Conservation (phyloP, 2,888 invertebrate genomes). For the Hypena proboscidalis region DNA sequence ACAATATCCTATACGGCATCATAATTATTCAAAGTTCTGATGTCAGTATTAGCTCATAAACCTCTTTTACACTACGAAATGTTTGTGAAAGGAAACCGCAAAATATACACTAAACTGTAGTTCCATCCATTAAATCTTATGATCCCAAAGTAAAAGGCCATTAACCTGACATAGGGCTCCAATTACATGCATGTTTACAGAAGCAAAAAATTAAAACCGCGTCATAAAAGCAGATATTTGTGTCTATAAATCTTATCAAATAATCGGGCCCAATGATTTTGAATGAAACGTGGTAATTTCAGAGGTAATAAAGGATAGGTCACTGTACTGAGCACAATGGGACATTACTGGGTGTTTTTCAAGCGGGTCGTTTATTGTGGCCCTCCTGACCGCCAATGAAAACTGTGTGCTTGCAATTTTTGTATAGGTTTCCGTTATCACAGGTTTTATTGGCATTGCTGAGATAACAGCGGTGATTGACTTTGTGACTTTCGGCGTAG, state of each 20-base stretch:
- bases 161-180: background rate
- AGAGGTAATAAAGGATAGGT: slow-evolving; percentile 42
- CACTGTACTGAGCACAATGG: slow-evolving; percentile 42
- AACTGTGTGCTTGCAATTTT: slow-evolving; percentile 24
- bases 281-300: slow-evolving; percentile 42
- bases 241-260: slow-evolving; percentile 49
- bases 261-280: slow-evolving; percentile 43
- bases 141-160: background rate
- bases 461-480: slow-evolving; percentile 33
- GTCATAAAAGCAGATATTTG: slow-evolving; percentile 32
- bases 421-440: slow-evolving; percentile 41
- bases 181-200: slow-evolving; percentile 22
- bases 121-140: background rate
- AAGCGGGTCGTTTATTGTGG: slow-evolving; percentile 33
- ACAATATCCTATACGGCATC: no score
- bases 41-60: no score
- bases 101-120: background rate
- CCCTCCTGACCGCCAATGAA: slow-evolving; percentile 34
- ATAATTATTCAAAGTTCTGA: no score
- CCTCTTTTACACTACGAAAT: no score
- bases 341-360: slow-evolving; percentile 40
- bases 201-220: slow-evolving; percentile 24
- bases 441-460: slow-evolving; percentile 33
- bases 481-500: slow-evolving; percentile 4
- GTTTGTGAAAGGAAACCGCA: background rate